Base-by-base conservation (phyloP, 2,888 invertebrate genomes). In the Andrena flavipes region DNA sequence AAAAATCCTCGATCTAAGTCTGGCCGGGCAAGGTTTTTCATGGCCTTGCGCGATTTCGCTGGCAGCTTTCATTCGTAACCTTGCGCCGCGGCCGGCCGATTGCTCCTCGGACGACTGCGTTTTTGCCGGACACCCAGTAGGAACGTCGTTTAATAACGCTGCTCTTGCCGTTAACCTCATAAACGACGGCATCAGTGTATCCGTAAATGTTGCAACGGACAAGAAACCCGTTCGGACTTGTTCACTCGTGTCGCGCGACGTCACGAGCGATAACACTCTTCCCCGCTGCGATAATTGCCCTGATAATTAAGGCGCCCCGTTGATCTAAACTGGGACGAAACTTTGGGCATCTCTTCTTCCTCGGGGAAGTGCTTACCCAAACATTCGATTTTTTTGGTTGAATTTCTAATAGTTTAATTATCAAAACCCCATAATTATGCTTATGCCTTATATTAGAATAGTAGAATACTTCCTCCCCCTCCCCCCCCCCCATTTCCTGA, bases 171-270 rank as follows among this genome's bases (percentile, higher is more conserved):
- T 88, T 87, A 87, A 86, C 79, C 79, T 79, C 81, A 75, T 79
- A 85, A 85, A 74, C 73, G 73, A 74, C 63, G 68, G 75, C 63
- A 75, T 70, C 78, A 77, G 72, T 65, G 82, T 84, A 56, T 74
- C 56, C 65, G 72, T 65, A 74, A 70, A 78, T 73, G 62, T 48
- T 42, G 68, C 23, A 72, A 60, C 60, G 64, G 68, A 80, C 77
- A 69, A 75, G 82, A 84, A 90, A 84, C 87, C 16, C 60, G 88
- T 81, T 71, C 72, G 75, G 79, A 85, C 89, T 73, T 71, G 89
- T 84, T 77, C 72, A 42, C 78, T 76, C 74, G 81, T 71, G 84
- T 84, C 84, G 82, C 79, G 62, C 80, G 71, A 68, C 80, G 64
- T 59, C 69, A 77, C 64, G 68, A 80, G 60, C 75, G 84, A 84